Evolutionary conservation across 2,113 vertebrate species (phyloP), one percentile per base, ranked within the genome.

Genomic region (Solea senegalensis): DNA sequence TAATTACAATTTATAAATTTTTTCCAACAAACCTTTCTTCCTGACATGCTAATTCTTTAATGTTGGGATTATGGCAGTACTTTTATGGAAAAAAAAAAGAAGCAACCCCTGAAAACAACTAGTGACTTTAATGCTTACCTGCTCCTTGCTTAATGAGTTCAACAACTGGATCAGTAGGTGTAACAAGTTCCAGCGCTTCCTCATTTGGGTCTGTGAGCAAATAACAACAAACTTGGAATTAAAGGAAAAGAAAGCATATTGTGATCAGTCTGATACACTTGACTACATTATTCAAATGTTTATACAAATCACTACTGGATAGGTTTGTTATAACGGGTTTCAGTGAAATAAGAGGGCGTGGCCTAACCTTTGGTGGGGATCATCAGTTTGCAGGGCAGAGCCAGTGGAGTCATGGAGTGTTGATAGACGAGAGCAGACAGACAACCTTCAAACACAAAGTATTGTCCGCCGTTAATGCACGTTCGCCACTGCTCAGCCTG

Each of bases 351-450:
- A 34, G 34, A 34, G 34, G 39, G 44, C 34, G 1, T 1, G 5
- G 21, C 5, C 93, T 92, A 92, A 98, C 97, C 97, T 96, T 95
- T 94, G 87, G 95, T 91, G 78, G 97, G 97, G 92, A 98, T 97
- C 90, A 98, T 96, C 78, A 99, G 94, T 87, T 97, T 98, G 83
- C 97, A 99, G 81, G 97, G 97, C 82, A 98, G 90, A 64, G 97
- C 97, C 92, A 98, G 83, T 0, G 97, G 97, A 6, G 96, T 98
- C 93, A 99, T 96, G 15, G 97, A 97, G 90, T 99, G 97, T 87
- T 99, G 97, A 88, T 99, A 99, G 64, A 99, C 97, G 82, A 99
- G 91, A 7, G 97, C 97, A 0, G 97, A 98, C 9, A 99, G 95
- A 65, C 96, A 98, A 28, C 97, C 97, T 99, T 74, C 58, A 43